Conservation (phyloP, 2,888 invertebrate genomes). For the Antheraea assamensis region DNA sequence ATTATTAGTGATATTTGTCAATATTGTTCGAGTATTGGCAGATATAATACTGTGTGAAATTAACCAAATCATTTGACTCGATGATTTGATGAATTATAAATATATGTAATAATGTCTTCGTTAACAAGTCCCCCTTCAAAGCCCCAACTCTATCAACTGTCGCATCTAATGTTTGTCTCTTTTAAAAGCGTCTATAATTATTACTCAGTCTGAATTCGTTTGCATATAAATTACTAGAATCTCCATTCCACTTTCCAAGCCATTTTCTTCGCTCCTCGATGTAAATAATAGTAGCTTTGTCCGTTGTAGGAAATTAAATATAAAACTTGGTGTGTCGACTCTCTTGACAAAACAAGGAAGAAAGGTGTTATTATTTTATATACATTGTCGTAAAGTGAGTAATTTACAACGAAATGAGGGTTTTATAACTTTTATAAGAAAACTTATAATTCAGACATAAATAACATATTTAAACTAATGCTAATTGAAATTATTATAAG, state of each 20-base stretch:
- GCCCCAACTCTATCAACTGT: background rate
- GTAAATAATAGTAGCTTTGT: conserved; percentile 60
- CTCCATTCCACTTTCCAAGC: conserved; percentile 62
- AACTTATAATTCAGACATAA: background rate
- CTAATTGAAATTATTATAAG: too few species aligned
- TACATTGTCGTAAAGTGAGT: background rate
- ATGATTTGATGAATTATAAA: too few species aligned
- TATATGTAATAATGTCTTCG: background rate
- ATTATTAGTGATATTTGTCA: too few species aligned
- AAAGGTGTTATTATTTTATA: background rate
- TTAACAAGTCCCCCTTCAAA: background rate
- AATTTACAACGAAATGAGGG: background rate
- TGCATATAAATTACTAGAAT: conserved; percentile 72
- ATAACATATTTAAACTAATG: background rate
- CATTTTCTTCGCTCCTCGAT: conserved; percentile 63
- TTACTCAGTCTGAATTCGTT: conserved; percentile 64
- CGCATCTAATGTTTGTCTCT: conserved; percentile 36
- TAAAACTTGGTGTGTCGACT: conserved; percentile 48
- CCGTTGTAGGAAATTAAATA: conserved; percentile 41
- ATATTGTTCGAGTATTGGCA: too few species aligned
- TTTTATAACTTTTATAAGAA: background rate
- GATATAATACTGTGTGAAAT: too few species aligned
- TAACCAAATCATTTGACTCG: too few species aligned
- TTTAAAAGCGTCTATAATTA: conserved; percentile 63
- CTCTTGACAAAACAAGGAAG: conserved; percentile 46